Evolutionary conservation across 2,888 invertebrate genomes (phyloP).

Genomic region (Melanargia galathea): DNA sequence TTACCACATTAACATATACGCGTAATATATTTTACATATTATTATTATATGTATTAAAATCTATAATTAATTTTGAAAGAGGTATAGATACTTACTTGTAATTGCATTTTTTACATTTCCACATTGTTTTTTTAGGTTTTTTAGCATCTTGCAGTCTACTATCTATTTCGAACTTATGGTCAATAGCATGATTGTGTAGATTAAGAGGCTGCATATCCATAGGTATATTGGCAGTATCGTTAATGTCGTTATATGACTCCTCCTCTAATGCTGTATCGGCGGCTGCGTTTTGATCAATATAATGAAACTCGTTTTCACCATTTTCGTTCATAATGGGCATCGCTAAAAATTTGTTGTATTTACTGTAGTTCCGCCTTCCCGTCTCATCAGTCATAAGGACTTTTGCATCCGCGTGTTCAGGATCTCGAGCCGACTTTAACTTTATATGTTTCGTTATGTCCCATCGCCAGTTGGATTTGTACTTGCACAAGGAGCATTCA

Average conservation of each 20-base stretch:
- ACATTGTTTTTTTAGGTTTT: constrained; percentile 87
- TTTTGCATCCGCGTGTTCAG: constrained; percentile 89
- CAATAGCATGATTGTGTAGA: constrained; percentile 72
- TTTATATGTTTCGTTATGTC: constrained; percentile 98
- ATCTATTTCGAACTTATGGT: constrained; percentile 54
- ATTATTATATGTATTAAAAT: too few species aligned
- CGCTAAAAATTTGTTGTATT: constrained; percentile 93
- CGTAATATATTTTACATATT: too few species aligned
- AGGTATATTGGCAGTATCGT: constrained; percentile 62
- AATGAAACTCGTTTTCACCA: constrained; percentile 76
- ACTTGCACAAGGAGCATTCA: constrained; percentile 96
- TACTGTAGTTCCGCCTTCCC: constrained; percentile 94
- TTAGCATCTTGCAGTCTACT: constrained; percentile 63
- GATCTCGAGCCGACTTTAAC: constrained; percentile 92
- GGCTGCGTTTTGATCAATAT: constrained; percentile 64
- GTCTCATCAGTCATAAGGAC: constrained; percentile 96
- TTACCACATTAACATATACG: too few species aligned
- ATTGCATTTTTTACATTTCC: constrained; percentile 95
- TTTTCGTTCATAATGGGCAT: constrained; percentile 84
- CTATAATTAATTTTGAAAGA: too few species aligned
- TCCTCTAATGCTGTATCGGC: constrained; percentile 74
- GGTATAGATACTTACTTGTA: constrained; percentile 90
- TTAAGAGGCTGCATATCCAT: constrained; percentile 84
- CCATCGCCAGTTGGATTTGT: constrained; percentile 98
- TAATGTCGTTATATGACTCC: constrained; percentile 76